Conservation (phyloP, 2,113 vertebrate species). For the Indri indri region DNA sequence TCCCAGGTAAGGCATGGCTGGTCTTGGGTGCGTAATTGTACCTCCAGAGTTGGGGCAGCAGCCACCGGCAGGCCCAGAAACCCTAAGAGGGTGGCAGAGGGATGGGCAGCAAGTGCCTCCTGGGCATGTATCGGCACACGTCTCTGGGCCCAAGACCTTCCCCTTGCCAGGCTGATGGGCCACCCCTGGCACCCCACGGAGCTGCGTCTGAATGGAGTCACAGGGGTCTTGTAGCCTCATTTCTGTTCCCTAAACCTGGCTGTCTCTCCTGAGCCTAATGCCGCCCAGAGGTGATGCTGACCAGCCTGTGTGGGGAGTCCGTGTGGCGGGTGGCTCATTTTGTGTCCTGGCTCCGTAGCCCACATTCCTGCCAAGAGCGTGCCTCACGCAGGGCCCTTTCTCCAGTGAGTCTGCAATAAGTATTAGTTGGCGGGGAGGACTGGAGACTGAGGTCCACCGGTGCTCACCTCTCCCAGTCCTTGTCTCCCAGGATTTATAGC, state of each 20-base stretch:
- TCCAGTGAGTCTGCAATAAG: neutral
- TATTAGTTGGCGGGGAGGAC: neutral
- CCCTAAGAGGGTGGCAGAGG: neutral
- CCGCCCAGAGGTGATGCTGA: neutral
- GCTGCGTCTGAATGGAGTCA: neutral
- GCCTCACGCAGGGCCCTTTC: neutral
- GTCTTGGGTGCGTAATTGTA: neutral
- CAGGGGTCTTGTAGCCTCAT: neutral
- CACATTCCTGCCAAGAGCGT: neutral
- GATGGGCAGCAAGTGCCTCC: neutral
- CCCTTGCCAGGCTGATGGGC: neutral
- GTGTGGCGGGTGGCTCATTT: neutral
- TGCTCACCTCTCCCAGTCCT: neutral
- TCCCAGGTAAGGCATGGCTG: neutral
- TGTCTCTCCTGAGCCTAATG: neutral
- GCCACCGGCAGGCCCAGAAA: no score
- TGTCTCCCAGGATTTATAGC: neutral
- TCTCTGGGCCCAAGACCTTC: neutral
- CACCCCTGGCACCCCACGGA: neutral
- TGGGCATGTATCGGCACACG: neutral
- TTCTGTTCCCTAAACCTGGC: neutral
- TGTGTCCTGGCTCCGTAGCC: neutral
- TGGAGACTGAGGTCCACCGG: neutral
- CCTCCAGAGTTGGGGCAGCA: neutral
- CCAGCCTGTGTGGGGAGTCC: fast-evolving